Base-by-base conservation (phyloP, 2,113 vertebrate species). In the Hemiprocne comata region DNA sequence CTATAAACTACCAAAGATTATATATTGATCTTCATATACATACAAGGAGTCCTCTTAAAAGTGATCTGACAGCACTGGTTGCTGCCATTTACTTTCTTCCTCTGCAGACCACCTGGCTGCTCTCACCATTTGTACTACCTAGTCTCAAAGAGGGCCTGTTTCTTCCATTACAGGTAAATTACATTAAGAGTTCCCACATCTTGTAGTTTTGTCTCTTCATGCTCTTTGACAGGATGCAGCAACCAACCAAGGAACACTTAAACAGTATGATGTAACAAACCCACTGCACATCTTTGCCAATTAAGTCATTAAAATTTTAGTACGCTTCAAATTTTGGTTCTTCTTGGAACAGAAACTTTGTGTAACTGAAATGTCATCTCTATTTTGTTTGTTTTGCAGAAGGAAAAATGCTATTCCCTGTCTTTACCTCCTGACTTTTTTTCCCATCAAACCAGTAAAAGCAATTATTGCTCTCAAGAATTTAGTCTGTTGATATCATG, bases 231-330 rank as follows among this genome's bases (percentile, higher is more conserved):
- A 95, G n/a, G 29, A 42, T 92, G 62, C 79, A 86, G 60, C 46
- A 88, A 90, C 48, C 42, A 71, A 33, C 62, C 75, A 88, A 31
- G 7, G 71, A 51, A 84, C 50, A 72, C 34, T 76, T 69, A 57
- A 79, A 73, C 23, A 88, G 24, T 20, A 31, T 48, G 28, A 81
- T 2, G 2, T 58, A 89, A 89, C 36, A 89, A 89, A 84, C 17
- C 31, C 46, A 58, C 40, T 57, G 70, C 48, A 60, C 34, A 42
- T 19, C 44, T 82, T 64, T 36, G 11, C 16, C 77, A 91, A 54
- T 94, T 81, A 89, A 91, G 57, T 82, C 23, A 75, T 87, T 72
- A 53, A 78, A 91, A 76, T 82, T 82, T 89, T 79, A 87, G n/a
- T 72, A 31, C 2, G 2, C 50, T 69, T 90, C n/a, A 36, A 79